These are phyloP conservation scores for Probosciger aterrimus DNA, from an alignment of 2,113 vertebrate species.

Conservation along the genomic window DNA sequence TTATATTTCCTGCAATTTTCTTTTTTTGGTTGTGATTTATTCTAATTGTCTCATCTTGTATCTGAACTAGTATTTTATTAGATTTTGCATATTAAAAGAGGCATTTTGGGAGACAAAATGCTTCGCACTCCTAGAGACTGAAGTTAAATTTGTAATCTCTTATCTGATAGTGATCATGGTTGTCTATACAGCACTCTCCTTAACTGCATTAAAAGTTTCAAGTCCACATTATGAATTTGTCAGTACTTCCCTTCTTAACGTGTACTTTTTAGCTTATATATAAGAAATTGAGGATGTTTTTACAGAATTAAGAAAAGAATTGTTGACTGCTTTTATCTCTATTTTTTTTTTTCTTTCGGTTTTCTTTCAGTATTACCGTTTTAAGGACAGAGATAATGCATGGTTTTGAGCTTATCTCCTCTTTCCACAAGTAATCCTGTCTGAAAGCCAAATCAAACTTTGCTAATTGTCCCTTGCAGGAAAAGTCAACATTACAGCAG, in stretches of 20 bases:
- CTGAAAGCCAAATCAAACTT: neutral
- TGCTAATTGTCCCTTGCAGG: neutral
- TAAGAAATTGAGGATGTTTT: neutral
- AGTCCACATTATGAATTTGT: neutral
- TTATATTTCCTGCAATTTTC: neutral
- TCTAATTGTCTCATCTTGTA: neutral
- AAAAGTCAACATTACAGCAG: neutral
- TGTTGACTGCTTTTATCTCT: neutral
- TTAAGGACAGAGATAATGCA: neutral
- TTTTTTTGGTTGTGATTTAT: neutral
- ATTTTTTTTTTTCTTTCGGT: neutral
- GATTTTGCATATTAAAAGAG: neutral
- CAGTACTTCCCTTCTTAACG: neutral
- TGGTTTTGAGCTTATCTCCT: neutral
- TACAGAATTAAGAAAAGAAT: neutral
- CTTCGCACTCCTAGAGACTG: rapidly evolving
- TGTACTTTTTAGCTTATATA: neutral
- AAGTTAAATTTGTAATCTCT: neutral
- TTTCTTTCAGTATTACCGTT: neutral
- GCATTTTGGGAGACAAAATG: neutral
- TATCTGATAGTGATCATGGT: rapidly evolving
- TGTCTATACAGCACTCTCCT: neutral
- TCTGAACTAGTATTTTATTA: neutral
- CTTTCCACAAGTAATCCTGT: neutral
- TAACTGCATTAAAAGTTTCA: neutral